Percentiles rank a stretch among this genome's conserved stretches.
Conservation (phyloP, 1,140 invertebrate genomes). For the Ctenoplectra terminalis region DNA sequence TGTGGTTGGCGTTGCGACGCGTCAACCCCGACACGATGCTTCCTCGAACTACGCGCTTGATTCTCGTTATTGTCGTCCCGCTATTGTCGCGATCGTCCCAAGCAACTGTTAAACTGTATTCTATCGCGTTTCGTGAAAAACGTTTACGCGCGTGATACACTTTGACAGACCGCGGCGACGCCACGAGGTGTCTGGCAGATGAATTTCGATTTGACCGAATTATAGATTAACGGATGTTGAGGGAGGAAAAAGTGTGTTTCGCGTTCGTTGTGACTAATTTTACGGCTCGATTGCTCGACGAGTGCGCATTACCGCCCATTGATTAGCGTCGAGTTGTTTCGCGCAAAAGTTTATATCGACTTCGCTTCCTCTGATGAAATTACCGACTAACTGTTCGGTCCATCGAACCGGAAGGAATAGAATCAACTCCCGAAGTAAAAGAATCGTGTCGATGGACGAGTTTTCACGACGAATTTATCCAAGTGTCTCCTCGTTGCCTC, state of each 20-base stretch:
- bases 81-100: neutral
- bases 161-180: slow-evolving; percentile 9
- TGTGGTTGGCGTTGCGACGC: neutral
- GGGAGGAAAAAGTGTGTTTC: neutral
- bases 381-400: neutral
- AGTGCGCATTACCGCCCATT: neutral
- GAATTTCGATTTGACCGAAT: slow-evolving; percentile 17
- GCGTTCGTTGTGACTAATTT: neutral
- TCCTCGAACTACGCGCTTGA: neutral
- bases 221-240: slow-evolving; percentile 13
- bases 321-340: no score
- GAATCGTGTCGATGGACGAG: neutral
- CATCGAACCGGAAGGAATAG: neutral
- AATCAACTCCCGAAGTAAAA: neutral
- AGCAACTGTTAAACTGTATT: slow-evolving; percentile 16
- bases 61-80: no score
- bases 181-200: neutral
- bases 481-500: neutral
- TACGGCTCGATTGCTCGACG: neutral
- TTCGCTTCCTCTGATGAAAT: slow-evolving; percentile 5
- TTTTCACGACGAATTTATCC: neutral
- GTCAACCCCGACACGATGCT: neutral
- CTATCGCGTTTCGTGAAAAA: neutral
- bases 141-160: slow-evolving; percentile 16
- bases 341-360: neutral